Percentiles rank a stretch among this genome's conserved stretches.
These are phyloP conservation scores for Papilio polyxenes DNA, from an alignment of 1,140 invertebrate genomes.

Conservation along the genomic window DNA sequence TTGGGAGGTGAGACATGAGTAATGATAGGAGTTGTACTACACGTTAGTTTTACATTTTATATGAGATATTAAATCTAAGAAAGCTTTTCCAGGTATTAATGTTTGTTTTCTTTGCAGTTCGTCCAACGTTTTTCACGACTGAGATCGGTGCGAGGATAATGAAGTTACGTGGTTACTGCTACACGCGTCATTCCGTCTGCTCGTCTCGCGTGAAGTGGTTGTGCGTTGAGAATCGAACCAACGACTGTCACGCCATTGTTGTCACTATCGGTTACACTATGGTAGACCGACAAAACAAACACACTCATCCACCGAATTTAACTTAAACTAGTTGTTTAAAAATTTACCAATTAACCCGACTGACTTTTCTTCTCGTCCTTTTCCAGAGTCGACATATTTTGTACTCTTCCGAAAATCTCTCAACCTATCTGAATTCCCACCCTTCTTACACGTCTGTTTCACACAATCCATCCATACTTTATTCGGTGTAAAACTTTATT, in stretches of 20 bases:
- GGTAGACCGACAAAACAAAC: constrained; percentile 68
- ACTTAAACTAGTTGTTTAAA: constrained; percentile 41
- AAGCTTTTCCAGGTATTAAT: constrained; percentile 25
- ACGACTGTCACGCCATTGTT: constrained; percentile 68
- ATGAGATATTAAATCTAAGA: too few relatives aligned
- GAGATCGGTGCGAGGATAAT: constrained; percentile 69
- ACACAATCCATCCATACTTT: too few relatives aligned
- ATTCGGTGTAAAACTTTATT: too few relatives aligned
- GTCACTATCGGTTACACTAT: constrained; percentile 72
- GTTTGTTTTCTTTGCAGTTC: constrained; percentile 55
- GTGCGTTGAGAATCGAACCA: constrained; percentile 65
- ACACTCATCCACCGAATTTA: constrained; percentile 63
- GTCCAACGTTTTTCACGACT: constrained; percentile 69
- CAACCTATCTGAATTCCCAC: too few relatives aligned
- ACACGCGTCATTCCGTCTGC: constrained; percentile 70
- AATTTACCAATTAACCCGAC: neutral
- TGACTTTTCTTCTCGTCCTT: neutral
- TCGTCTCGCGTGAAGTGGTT: constrained; percentile 71
- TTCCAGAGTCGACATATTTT: neutral
- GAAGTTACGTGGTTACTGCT: constrained; percentile 68
- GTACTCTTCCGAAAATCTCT: too few relatives aligned
- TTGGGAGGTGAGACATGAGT: too few relatives aligned
- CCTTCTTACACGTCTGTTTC: too few relatives aligned
- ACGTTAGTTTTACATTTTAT: too few relatives aligned
- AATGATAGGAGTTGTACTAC: too few relatives aligned